Conservation (phyloP, 2,888 invertebrate genomes). For the Eretmocerus hayati region DNA sequence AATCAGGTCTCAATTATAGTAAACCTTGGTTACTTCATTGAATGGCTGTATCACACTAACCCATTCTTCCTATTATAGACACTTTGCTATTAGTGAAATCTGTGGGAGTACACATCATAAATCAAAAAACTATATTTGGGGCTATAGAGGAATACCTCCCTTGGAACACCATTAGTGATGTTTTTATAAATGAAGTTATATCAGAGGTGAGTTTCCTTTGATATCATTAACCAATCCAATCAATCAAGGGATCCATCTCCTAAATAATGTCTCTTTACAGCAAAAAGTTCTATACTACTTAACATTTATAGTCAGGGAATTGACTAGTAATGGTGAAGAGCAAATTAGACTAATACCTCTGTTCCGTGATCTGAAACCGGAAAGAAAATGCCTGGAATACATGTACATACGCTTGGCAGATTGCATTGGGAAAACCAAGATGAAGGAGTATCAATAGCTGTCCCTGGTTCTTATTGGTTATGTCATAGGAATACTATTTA, state of each 20-base stretch:
- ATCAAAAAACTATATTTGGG: conserved; percentile 19
- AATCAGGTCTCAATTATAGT: too few relatives aligned
- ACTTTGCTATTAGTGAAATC: conserved; percentile 37
- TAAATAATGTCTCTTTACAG: conserved; percentile 25
- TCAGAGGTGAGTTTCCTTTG: conserved; percentile 31
- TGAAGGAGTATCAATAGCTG: conserved; percentile 34
- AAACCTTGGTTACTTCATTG: too few relatives aligned
- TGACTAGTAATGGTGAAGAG: conserved; percentile 25
- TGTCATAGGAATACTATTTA: conserved; percentile 42
- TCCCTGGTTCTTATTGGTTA: conserved; percentile 44
- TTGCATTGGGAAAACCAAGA: conserved; percentile 37
- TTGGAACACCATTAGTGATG: conserved; percentile 40
- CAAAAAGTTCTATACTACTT: conserved; percentile 42
- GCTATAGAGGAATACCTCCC: conserved; percentile 35
- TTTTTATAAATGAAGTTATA: conserved; percentile 44
- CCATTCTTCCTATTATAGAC: conserved; percentile 32
- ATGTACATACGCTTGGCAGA: conserved; percentile 41
- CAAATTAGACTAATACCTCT: conserved; percentile 37
- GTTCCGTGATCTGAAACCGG: conserved; percentile 41
- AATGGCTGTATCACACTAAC: too few relatives aligned
- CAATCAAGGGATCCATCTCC: not conserved
- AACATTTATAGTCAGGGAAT: conserved; percentile 38
- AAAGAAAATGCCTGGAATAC: conserved; percentile 46
- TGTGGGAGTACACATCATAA: conserved; percentile 40
- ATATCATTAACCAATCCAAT: not conserved